Evolutionary conservation across 2,113 vertebrate species (phyloP).

Genomic region (Geothlypis trichas): DNA sequence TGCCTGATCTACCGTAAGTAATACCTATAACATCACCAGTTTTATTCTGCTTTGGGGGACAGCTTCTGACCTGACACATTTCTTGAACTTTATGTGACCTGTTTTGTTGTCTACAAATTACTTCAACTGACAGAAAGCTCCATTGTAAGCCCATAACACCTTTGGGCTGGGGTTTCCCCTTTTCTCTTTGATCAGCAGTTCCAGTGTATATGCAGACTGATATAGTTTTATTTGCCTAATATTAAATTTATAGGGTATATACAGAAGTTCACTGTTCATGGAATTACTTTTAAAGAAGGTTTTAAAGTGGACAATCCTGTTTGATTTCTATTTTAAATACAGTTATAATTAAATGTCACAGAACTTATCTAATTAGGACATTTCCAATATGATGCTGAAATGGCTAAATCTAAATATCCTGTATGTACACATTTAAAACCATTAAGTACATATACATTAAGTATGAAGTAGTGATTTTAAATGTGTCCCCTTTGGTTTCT

Average conservation of each 20-base stretch:
- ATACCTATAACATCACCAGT: slow-evolving; percentile 64
- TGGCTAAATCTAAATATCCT: background rate
- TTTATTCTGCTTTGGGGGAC: slow-evolving; percentile 67
- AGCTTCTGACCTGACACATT: slow-evolving; percentile 69
- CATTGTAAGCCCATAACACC: slow-evolving; percentile 40
- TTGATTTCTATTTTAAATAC: background rate
- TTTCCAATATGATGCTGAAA: background rate
- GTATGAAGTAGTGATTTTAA: background rate
- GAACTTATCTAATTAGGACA: background rate
- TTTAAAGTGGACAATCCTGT: background rate
- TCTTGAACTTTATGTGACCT: slow-evolving; percentile 72
- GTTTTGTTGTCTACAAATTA: slow-evolving; percentile 64
- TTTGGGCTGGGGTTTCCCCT: background rate
- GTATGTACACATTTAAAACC: background rate
- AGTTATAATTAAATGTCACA: background rate
- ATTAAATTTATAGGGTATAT: background rate
- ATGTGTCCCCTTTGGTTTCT: background rate
- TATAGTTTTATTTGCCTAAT: background rate
- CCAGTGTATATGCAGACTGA: background rate
- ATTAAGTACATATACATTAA: background rate
- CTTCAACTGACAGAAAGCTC: slow-evolving; percentile 57
- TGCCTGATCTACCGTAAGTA: slow-evolving; percentile 83
- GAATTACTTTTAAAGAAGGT: background rate
- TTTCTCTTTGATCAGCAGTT: background rate
- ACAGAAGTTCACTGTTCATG: slow-evolving; percentile 2